A percentile compares a stretch with the other conserved stretches of the same genome.
Evolutionary conservation across 2,888 invertebrate genomes (phyloP).

Genomic region (Zygothrica quintamaculata): DNA sequence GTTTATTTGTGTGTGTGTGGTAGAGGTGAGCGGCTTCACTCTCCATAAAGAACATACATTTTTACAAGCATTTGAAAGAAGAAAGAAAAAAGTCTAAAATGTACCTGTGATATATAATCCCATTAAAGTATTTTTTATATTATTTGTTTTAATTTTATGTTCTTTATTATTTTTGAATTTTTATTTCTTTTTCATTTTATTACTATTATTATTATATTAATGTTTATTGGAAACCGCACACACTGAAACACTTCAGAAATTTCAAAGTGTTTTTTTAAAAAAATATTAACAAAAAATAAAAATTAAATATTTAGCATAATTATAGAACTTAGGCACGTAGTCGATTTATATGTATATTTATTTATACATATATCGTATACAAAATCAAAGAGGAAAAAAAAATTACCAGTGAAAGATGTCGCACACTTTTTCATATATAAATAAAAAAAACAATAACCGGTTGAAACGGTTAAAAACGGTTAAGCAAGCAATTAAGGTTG

Average conservation of each 20-base stretch:
- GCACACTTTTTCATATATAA: constrained; percentile 20
- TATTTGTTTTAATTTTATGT: constrained; percentile 57
- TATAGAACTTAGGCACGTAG: constrained; percentile 73
- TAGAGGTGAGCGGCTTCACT: too few relatives aligned
- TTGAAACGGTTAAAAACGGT: background rate
- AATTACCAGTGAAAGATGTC: constrained; percentile 17
- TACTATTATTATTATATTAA: constrained; percentile 44
- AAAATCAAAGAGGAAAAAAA: constrained; percentile 18
- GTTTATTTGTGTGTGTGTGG: constrained; percentile 30
- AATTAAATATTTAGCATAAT: constrained; percentile 62
- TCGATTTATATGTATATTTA: constrained; percentile 75
- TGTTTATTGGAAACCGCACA: constrained; percentile 47
- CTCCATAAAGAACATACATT: constrained; percentile 71
- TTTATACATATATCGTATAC: constrained; percentile 42
- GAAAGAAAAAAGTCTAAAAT: constrained; percentile 82
- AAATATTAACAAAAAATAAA: background rate
- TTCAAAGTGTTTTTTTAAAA: constrained; percentile 52
- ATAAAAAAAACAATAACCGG: constrained; percentile 8
- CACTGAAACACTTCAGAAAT: constrained; percentile 20
- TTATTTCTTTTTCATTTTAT: constrained; percentile 53
- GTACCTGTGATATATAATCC: constrained; percentile 84
- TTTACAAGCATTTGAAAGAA: constrained; percentile 79
- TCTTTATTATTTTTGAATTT: constrained; percentile 19
- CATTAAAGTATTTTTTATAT: constrained; percentile 71
- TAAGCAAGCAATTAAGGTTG: background rate